Evolutionary conservation across 1,140 invertebrate species (phyloP).

Genomic region (Hesperophylax magnus): DNA sequence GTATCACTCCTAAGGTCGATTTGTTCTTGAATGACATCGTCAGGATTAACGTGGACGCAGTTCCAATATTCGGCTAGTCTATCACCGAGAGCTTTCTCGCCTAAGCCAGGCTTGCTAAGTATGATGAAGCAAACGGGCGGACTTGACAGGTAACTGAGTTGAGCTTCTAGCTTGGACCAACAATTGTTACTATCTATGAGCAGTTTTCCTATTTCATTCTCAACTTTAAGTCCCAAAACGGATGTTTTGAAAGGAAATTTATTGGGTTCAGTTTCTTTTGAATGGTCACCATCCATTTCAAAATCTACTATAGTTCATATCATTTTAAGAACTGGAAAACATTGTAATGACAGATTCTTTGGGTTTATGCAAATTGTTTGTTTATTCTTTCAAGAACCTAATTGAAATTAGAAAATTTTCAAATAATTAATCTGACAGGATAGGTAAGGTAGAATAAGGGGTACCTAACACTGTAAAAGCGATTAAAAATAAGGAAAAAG

Average conservation of each 20-base stretch:
- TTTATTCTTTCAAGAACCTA: too few relatives aligned
- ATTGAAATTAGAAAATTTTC: too few relatives aligned
- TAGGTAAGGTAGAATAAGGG: too few relatives aligned
- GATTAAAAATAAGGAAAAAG: too few relatives aligned
- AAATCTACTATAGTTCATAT: background rate
- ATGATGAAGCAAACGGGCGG: slow-evolving; percentile 72
- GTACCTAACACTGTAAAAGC: too few relatives aligned
- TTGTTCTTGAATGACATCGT: slow-evolving; percentile 70
- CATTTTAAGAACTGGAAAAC: background rate
- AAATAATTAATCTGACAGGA: too few relatives aligned
- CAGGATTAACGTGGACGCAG: slow-evolving; percentile 72
- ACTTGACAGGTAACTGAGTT: slow-evolving; percentile 66
- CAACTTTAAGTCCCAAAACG: background rate
- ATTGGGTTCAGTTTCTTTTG: too few relatives aligned
- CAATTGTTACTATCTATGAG: slow-evolving; percentile 23
- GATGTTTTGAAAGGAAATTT: slow-evolving; percentile 1
- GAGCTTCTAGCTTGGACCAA: slow-evolving; percentile 67
- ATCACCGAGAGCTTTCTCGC: slow-evolving; percentile 67
- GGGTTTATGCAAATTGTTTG: background rate
- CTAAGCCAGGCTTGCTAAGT: slow-evolving; percentile 72
- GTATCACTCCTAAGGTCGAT: slow-evolving; percentile 67
- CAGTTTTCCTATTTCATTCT: background rate
- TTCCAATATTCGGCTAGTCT: slow-evolving; percentile 70
- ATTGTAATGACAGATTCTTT: background rate
- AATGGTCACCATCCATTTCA: background rate